Conservation (phyloP, 2,888 invertebrate genomes). For the Spilarctia lutea region DNA sequence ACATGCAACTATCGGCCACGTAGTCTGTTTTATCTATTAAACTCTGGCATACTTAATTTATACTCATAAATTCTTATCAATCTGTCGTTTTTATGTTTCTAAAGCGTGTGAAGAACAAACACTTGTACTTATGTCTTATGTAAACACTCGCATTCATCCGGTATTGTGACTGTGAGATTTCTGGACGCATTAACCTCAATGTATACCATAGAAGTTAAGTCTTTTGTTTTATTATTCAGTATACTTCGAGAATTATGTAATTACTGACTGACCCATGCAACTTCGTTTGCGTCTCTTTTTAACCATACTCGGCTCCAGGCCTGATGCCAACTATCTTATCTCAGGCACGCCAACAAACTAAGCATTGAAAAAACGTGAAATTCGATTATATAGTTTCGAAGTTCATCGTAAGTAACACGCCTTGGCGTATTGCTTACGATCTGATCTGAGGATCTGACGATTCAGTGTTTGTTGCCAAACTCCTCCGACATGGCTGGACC, state of each 20-base stretch:
- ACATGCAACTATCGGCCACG: neutral
- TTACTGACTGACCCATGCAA: neutral
- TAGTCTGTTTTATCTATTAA: neutral
- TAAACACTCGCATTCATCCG: neutral
- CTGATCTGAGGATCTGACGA: too few species aligned
- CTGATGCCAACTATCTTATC: too few species aligned
- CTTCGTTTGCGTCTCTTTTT: too few species aligned
- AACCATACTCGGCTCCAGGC: too few species aligned
- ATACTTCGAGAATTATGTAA: too few species aligned
- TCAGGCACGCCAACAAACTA: too few species aligned
- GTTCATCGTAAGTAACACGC: too few species aligned
- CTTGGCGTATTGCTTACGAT: too few species aligned
- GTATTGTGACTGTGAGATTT: neutral
- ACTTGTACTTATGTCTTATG: neutral
- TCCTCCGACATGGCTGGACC: too few species aligned
- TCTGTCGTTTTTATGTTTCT: neutral
- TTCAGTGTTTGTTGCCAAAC: too few species aligned
- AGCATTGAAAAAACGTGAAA: too few species aligned
- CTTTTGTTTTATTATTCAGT: neutral
- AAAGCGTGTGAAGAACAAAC: conserved; percentile 1
- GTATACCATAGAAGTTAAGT: neutral
- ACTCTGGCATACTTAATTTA: neutral
- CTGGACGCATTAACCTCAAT: neutral
- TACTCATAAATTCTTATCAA: neutral
- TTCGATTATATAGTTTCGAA: too few species aligned